Base-by-base conservation (phyloP, 2,888 invertebrate species). In the Napeogenes inachia region DNA sequence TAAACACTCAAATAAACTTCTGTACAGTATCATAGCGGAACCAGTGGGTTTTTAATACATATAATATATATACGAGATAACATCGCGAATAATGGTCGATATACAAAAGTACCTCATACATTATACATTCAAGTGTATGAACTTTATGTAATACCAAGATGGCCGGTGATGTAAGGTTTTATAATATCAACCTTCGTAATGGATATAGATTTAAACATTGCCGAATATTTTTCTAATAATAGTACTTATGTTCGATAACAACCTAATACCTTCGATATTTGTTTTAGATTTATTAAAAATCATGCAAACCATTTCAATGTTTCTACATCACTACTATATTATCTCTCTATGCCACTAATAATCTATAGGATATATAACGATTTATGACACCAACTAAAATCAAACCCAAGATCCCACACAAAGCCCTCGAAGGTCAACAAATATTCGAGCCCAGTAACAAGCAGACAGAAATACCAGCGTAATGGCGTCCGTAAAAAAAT, bases 381-480 rank as follows among this genome's bases (percentile, higher is more conserved):
- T 54, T 65, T 63, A 67, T 60, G 67, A 65, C 66, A 62, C 21
- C 63, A 68, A 70, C 74, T 71, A 76, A 74, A 74, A 71, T 73
- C 72, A 74, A 71, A 72, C 67, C 63, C 59, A 73, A 70, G 54
- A 72, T 66, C 64, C 65, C 65, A 69, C 64, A 63, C 65, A 56
- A 58, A 68, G 73, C 75, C 75, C 77, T 77, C 72, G 76, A 76
- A 77, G 75, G 73, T 73, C 73, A 63, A 55, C 66, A 64, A 68
- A 73, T 74, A 72, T 77, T 72, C 74, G 73, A 70, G 47, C 65
- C 63, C 54, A 59, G 59, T 61, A 57, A 59, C 53, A 54, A 56
- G 56, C 60, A 58, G 59, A 54, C 59, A 50, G 46, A 63, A 57
- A 59, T 63, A 65, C 21, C 58, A 54, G 57, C 56, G 54, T 45